Percentiles rank a stretch among this genome's conserved stretches.
phyloP scores from a whole-genome alignment of 2,888 invertebrate species.

The Meganola albula region DNA sequence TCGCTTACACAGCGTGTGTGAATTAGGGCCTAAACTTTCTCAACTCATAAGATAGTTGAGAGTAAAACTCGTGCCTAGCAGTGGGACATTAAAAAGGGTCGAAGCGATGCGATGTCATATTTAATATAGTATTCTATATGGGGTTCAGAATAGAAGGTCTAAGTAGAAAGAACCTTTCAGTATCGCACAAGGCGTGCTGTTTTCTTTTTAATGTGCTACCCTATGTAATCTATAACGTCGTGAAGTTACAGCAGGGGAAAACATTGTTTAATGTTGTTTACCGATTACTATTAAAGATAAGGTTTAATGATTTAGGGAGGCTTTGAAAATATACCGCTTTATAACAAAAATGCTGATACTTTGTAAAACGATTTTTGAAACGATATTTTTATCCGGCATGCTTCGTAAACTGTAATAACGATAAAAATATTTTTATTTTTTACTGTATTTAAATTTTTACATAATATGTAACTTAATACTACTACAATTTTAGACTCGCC shows the following conservation, averaged over 20 bases:
- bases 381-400: too few relatives aligned
- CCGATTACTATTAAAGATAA: conserved; percentile 41
- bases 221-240: conserved; percentile 39
- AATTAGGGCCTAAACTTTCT: too few relatives aligned
- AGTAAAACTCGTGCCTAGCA: too few relatives aligned
- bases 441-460: not conserved
- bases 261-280: conserved; percentile 43
- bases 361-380: too few relatives aligned
- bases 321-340: conserved; percentile 6
- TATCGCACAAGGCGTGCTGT: conserved; percentile 32
- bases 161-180: conserved; percentile 15
- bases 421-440: not conserved
- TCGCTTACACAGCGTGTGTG: too few relatives aligned
- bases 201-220: conserved; percentile 50
- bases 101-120: not conserved
- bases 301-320: conserved; percentile 22
- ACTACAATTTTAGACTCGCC: too few relatives aligned
- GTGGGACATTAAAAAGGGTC: too few relatives aligned
- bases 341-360: too few relatives aligned
- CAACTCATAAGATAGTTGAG: too few relatives aligned
- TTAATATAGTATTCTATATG: not conserved
- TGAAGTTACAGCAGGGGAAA: conserved; percentile 29
- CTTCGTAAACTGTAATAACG: too few relatives aligned
- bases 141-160: not conserved
- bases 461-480: not conserved